Base-by-base conservation (phyloP, 2,797 vertebrate species). In the Enteromius trimaculatus region DNA sequence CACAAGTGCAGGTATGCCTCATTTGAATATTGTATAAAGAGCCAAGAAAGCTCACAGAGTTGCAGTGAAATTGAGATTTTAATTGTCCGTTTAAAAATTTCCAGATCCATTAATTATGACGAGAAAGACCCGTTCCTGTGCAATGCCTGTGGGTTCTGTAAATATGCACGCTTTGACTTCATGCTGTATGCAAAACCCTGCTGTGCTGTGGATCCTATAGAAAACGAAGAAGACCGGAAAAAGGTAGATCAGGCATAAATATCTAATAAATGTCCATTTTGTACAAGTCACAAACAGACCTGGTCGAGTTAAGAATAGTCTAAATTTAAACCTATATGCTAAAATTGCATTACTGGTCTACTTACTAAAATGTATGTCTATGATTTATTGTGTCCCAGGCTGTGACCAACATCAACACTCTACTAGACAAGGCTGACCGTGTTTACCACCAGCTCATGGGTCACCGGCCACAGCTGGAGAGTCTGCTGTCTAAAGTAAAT, bases 371-470 rank as follows among this genome's bases (percentile, higher is more conserved):
- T 8, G 16, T 6, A 72, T 42, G 34, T 71, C 23, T 42, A 6
- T 13, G 17, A 10, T 64, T 58, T 14, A 14, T 31, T 51, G 23
- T 44, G 16, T 87, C 17, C 42, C 68, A 99, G 98, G 98, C 98
- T 1, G 98, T 99, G 81, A 99, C 98, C 53, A 99, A 99, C 90
- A 99, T 99, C 88, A 99, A 99, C 88, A 97, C 97, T 0, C 93
- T 99, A 75, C 92, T 99, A 92, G 98, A 99, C 92, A 99, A 99
- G 92, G 98, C 98, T 6, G 98, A 99, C 89, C 93, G 98, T 8
- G 98, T 99, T 1, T 99, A 99, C 79, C 98, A 99, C 86, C 98
- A 99, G 92, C 95, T 99, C 39, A 99, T 99, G 98, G 98, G 98
- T 19, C 98, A 99, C 91, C 90, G 98, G 2, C 98, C 98, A 0